Conservation (phyloP, 2,113 vertebrate species). For the Mesitornis unicolor region DNA sequence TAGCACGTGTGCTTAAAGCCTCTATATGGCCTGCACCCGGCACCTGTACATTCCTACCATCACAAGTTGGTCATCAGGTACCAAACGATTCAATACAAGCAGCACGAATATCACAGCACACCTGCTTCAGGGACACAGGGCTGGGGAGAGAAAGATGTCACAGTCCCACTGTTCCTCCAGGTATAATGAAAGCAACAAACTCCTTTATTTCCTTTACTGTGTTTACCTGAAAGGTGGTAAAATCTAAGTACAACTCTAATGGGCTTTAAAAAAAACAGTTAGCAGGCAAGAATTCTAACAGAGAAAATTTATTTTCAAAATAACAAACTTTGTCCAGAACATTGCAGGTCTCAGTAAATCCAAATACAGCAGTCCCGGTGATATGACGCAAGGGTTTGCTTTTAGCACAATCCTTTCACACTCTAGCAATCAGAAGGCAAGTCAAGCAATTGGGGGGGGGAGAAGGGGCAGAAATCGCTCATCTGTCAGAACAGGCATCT, state of each 20-base stretch:
- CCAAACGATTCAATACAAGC: not conserved
- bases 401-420: not conserved
- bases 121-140: not conserved
- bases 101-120: not conserved
- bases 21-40: not conserved
- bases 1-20: not conserved
- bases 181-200: not conserved
- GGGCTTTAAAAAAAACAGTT: not conserved
- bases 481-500: slow-evolving; percentile 8
- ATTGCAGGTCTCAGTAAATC: slow-evolving; percentile 15
- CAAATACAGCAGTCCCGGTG: slow-evolving; percentile 37
- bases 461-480: not conserved
- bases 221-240: not conserved
- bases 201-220: not conserved
- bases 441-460: not conserved
- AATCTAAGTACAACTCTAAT: not conserved
- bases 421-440: slow-evolving; percentile 34
- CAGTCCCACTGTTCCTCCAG: not conserved
- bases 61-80: not conserved
- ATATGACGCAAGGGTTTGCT: not conserved
- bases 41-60: not conserved
- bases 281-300: not conserved
- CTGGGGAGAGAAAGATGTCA: not conserved
- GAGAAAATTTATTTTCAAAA: slow-evolving; percentile 72
- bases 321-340: slow-evolving; percentile 61